Evolutionary conservation across 2,888 invertebrate species (phyloP), one percentile per base, ranked within the genome.

Genomic region (Microctonus brassicae): DNA sequence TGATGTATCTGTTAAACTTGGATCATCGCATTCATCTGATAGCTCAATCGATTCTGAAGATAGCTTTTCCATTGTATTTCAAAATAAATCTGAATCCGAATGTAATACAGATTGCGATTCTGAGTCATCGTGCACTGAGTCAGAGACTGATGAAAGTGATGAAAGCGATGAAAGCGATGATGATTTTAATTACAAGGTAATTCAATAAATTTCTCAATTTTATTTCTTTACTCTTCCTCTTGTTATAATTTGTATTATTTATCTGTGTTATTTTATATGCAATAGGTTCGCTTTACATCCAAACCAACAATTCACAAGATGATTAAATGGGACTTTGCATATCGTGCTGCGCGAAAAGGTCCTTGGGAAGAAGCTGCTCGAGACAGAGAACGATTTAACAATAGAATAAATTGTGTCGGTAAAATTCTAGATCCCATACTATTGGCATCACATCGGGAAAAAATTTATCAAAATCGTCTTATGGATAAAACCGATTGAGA

Each of bases 291-390:
- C 57, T 91, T 91, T 74, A 87, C 89, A 42, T 79, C 82, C 9
- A 84, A 86, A 29, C 85, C 88, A 6, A 82, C 81, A 64, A 84
- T 91, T 11, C 89, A 90, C 76, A 84, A 81, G 0, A 90, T 91
- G 89, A 78, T 90, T 1, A 83, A 88, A 72, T 91, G 91, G 91
- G 86, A 89, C 53, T 90, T 83, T 76, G 91, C 91, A 0, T 90
- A 90, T 74, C 88, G 89, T 63, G 87, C 88, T 22, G 90, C 90
- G 2, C 86, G 91, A n/a, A 88, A 84, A 76, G 91, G 91, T 2
- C 90, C 88, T 1, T 91, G 91, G 91, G 91, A 91, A 79, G 84
- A 89, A 80, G 87, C 87, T 77, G 90, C 88, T 1, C 82, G 90
- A 36, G 91, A 91, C 73, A 83, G 90, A 57, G 87, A 82, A 9